A percentile compares a stretch with the other conserved stretches of the same genome.
Evolutionary conservation across 2,797 vertebrate genomes (phyloP).

Genomic region (Pelodytes ibericus): DNA sequence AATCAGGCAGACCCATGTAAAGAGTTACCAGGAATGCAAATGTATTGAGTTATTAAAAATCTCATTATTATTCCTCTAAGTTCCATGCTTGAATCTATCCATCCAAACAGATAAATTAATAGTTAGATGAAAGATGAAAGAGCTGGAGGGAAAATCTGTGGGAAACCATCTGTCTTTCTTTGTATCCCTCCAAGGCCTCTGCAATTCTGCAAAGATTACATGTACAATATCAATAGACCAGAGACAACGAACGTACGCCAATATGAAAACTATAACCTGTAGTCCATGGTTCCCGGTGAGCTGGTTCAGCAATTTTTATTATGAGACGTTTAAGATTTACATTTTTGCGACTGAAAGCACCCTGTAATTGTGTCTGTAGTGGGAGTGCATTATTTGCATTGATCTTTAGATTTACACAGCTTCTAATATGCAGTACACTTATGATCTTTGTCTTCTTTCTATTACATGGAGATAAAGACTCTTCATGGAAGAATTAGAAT

Average conservation of each 20-base stretch:
- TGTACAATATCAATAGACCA: constrained; percentile 54
- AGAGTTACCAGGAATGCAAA: constrained; percentile 91
- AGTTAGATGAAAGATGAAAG: constrained; percentile 93
- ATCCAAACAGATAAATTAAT: constrained; percentile 94
- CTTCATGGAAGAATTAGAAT: neutral
- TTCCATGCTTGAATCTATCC: constrained; percentile 82
- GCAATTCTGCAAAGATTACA: constrained; percentile 60
- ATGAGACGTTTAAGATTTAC: constrained; percentile 21
- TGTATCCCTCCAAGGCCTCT: constrained; percentile 74
- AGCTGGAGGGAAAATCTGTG: constrained; percentile 82
- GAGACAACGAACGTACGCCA: constrained; percentile 34
- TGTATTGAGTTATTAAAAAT: constrained; percentile 93
- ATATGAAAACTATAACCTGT: constrained; percentile 40
- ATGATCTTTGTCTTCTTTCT: constrained; percentile 12
- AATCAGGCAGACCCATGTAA: constrained; percentile 96
- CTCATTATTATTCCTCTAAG: constrained; percentile 95
- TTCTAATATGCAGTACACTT: neutral
- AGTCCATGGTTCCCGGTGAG: neutral
- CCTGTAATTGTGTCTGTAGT: constrained; percentile 16
- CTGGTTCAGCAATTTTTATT: neutral
- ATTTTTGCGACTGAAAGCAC: constrained; percentile 31
- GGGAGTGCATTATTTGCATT: constrained; percentile 26
- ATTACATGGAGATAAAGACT: constrained; percentile 2
- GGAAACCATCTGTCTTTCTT: constrained; percentile 87
- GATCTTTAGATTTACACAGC: constrained; percentile 14